Base-by-base conservation (phyloP, 2,797 vertebrate genomes). In the Bucorvus abyssinicus region DNA sequence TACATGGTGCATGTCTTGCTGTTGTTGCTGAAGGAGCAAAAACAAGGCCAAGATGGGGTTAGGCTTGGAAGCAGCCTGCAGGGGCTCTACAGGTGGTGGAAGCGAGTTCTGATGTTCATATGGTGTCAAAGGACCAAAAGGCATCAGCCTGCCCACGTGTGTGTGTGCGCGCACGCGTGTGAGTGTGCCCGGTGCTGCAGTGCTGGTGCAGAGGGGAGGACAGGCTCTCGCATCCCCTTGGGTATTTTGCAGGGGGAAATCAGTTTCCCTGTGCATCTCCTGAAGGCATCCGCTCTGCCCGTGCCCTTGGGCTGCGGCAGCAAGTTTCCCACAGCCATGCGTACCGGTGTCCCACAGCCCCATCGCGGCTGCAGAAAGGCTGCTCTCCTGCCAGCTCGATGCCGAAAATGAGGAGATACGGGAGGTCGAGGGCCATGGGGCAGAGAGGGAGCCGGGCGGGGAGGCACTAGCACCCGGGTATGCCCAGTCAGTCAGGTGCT, bases 1-100 rank as follows among this genome's bases (percentile, higher is more conserved):
- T 63, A 0, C 0, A 0, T 20, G 13, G 21, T 4, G 9, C 2
- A 0, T 29, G 7, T 23, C 49, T 68, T 45, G 7, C 13, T 42
- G 27, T 17, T 69, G n/a, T 63, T 65, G 23, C 57, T 68, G 6
- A 78, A 86, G 73, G 42, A 78, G 24, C n/a, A 80, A 80, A 87
- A 38, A 20, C 38, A 69, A 86, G 30, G 67, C 34, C 29, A 30
- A 26, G 44, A 11, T 24, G n/a, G 30, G 6, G 7, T 26, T 36
- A 27, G 65, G 59, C n/a, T 71, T 26, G 50, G 63, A n/a, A 61
- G 14, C 55, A 86, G 52, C 36, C 30, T 29, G 9, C 36, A 40
- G 11, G 21, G 40, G 5, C 29, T 45, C 16, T 30, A 0, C 24
- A 30, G n/a, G 6, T 32, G 52, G 16, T 52, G 36, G 38, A 69